Evolutionary conservation across 2,797 vertebrate genomes (phyloP), one percentile per base, ranked within the genome.

Genomic region (Mormyrus hasselquistii): DNA sequence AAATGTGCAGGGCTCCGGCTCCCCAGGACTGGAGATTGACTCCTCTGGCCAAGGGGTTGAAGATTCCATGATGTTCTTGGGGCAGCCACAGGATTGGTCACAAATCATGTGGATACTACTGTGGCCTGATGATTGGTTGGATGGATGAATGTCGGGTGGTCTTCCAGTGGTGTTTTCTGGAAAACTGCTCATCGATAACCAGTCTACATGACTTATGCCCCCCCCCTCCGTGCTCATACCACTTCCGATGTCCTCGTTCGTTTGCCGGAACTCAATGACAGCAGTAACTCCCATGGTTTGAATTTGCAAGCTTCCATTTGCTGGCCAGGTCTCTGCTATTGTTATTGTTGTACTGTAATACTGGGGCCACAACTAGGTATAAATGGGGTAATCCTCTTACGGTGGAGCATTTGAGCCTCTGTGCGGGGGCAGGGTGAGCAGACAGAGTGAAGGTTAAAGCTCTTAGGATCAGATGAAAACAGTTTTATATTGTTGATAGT

Each of bases 311-410:
- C 34, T 16, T 57, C 50, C 50, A 34, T 14, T 53, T 7, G 12
- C 29, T 4, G 14, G 52, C 19, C 14, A 1, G 49, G 22, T 86
- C 41, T 50, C 52, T 10, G 53, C 25, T 49, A 0, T 25, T 65
- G 55, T 65, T 65, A 4, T n/a, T 49, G 57, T 49, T 65, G 38
- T 87, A 4, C 29, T 62, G 5, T 62, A 16, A 59, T 41, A 87
- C 86, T 65, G 76, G 3, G 52, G 19, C 53, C 50, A 53, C 38
- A 29, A 47, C 73, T 59, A 52, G 55, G 79, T 89, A 87, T 88
- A 88, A 73, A 65, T n/a, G 59, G 22, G 3, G 9, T 90, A 91
- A 92, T 92, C 91, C 90, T 91, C 90, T 92, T 92, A 90, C 86
- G 82, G 88, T 41, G 88, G 69, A 50, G 55, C 59, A 79, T 88